These are phyloP conservation scores for Cyphomyrus plagiostoma DNA, from an alignment of 2,113 vertebrate species.

Conservation along the genomic window DNA sequence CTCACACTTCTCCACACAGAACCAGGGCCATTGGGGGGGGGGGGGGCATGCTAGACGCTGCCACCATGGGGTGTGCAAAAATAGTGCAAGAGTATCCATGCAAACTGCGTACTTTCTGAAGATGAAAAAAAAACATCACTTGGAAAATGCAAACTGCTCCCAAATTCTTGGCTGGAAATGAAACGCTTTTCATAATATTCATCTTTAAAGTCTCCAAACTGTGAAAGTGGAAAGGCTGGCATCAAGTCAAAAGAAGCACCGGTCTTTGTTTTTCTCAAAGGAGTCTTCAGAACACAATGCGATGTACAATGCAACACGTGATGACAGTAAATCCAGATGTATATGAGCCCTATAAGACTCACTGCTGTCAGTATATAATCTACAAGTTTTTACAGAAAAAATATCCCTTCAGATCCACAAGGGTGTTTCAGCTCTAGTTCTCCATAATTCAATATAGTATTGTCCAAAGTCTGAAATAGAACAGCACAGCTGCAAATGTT, in stretches of 20 bases:
- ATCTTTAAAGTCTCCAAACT: constrained; percentile 30
- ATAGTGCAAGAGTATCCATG: neutral
- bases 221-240: neutral
- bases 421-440: neutral
- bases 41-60: neutral
- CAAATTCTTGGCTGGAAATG: neutral
- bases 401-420: neutral
- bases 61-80: neutral
- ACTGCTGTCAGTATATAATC: neutral
- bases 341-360: neutral
- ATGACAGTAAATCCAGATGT: neutral
- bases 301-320: neutral
- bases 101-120: neutral
- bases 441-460: neutral
- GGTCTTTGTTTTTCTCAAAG: neutral
- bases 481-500: neutral
- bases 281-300: neutral
- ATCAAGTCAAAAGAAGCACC: neutral
- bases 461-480: neutral
- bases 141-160: neutral
- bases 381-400: neutral
- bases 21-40: neutral
- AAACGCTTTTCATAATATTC: constrained; percentile 10
- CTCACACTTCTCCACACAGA: neutral
- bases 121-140: neutral